Evolutionary conservation across 2,797 vertebrate genomes (phyloP).

Genomic region (Clarias pachynema): DNA sequence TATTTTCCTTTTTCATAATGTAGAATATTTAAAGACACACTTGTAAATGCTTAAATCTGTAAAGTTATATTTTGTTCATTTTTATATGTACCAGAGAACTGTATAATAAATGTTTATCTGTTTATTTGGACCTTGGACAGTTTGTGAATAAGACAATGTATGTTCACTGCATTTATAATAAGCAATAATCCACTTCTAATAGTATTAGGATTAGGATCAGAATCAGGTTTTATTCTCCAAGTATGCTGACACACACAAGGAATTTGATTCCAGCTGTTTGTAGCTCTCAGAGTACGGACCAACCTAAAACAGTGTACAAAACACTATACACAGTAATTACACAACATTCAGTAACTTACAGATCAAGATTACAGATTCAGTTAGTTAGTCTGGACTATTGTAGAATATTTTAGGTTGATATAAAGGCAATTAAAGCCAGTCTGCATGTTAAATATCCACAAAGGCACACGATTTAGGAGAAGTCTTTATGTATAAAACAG

Average conservation of each 20-base stretch:
- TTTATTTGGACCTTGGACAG: background rate
- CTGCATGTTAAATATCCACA: slow-evolving; percentile 23
- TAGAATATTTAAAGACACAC: slow-evolving; percentile 69
- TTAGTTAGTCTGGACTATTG: background rate
- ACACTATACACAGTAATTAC: too few relatives aligned
- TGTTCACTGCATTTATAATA: background rate
- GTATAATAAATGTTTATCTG: slow-evolving; percentile 55
- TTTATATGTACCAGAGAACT: slow-evolving; percentile 52
- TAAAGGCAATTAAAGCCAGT: background rate
- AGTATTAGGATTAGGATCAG: too few relatives aligned
- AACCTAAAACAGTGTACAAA: too few relatives aligned
- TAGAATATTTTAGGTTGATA: background rate
- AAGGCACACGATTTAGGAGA: slow-evolving; percentile 74
- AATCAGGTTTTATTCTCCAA: too few relatives aligned
- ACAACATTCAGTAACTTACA: too few relatives aligned
- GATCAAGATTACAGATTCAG: too few relatives aligned
- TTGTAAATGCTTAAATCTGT: slow-evolving; percentile 54
- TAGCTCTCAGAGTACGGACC: too few relatives aligned
- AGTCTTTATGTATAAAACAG: slow-evolving; percentile 80
- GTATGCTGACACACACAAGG: too few relatives aligned
- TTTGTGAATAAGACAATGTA: background rate
- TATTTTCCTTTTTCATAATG: slow-evolving; percentile 50
- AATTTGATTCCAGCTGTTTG: too few relatives aligned
- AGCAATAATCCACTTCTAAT: background rate
- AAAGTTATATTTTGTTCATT: slow-evolving; percentile 52